Evolutionary conservation across 2,888 invertebrate species (phyloP), one percentile per base, ranked within the genome.

Genomic region (Latheticus oryzae): DNA sequence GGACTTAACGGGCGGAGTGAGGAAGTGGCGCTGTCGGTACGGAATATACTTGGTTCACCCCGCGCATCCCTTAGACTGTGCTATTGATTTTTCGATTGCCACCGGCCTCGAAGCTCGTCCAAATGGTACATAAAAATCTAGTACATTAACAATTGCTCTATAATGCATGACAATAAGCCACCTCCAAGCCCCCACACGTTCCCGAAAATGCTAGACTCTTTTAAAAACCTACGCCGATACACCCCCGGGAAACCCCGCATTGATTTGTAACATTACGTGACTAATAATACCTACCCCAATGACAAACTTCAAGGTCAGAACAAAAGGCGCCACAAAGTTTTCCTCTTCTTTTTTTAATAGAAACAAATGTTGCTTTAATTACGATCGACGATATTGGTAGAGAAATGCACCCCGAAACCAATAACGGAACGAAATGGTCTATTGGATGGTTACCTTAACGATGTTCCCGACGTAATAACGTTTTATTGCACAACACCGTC

Each of bases 61-160:
- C 59, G 67, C 70, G 70, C 71, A 69, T 67, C 67, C 68, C 68
- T 69, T 65, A 64, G 65, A 68, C 62, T 62, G 54, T 43, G 64
- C 64, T 73, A 73, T 73, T 71, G 73, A 73, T 73, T 73, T 73
- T 72, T 70, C 68, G 53, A 59, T 58, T 62, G 58, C 61, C 67
- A 48, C 58, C 58, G 54, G 64, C 67, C 66, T 66, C 67, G 67
- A 65, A 66, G 64, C 64, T 65, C 63, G 65, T 65, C 61, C 64
- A 67, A 64, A 68, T 65, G 65, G 21, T 30, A 56, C 50, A 56
- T 30, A 45, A 37, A 55, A 54, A 45, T 45, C 35, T 45, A 54
- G 63, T 45, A 35, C 33, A 53, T 54, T 45, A 45, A 54, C 54
- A 54, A 54, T 54, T 37, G 37, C 35, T 40, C 15, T 40, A 16